Base-by-base conservation (phyloP, 2,113 vertebrate genomes). In the Zootoca vivipara region DNA sequence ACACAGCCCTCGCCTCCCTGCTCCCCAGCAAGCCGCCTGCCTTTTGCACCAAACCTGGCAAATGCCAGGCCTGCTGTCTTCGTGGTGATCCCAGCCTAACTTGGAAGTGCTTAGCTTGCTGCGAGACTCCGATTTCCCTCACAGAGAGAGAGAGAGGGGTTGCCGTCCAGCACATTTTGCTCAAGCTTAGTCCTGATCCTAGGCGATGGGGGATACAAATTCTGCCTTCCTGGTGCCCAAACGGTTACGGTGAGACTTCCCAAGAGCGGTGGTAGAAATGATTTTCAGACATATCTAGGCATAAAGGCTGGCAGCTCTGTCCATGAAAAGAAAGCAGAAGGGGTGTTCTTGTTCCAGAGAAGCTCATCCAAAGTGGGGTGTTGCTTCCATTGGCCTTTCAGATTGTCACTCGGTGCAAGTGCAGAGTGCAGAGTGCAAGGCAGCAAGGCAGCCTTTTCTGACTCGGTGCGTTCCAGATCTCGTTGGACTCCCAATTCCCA, bases 41-140 rank as follows among this genome's bases (percentile, higher is more conserved):
- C 83, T 78, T 67, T 89, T 94, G 91, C 93, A 30, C n/a, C 18
- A 46, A 42, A 42, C 18, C 73, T 30, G 28, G 58, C 12, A 26
- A 38, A 62, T 7, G 35, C 70, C 12, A 72, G 72, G 52, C 69
- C 69, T 16, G 46, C 65, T 46, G 70, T 1, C 70, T 67, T 62
- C 5, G 2, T 62, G 70, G 7, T 52, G 20, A 28, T 70, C 65
- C 24, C 46, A 20, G 13, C n/a, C 24, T 33, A 40, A 20, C 15
- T 58, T 12, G 10, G 4, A 20, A 33, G n/a, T n/a, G 38, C 62
- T 67, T 12, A 30, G 15, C 72, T 78, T 87, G 30, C 72, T 77
- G 38, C 62, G 67, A 35, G 20, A 12, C 18, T 12, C 28, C 9
- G 5, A n/a, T 35, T n/a, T 42, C 56, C 1, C 33, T 40, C 18